These are phyloP conservation scores for Eretmodus cyanostictus DNA, from an alignment of 2,113 vertebrate genomes.

Conservation along the genomic window DNA sequence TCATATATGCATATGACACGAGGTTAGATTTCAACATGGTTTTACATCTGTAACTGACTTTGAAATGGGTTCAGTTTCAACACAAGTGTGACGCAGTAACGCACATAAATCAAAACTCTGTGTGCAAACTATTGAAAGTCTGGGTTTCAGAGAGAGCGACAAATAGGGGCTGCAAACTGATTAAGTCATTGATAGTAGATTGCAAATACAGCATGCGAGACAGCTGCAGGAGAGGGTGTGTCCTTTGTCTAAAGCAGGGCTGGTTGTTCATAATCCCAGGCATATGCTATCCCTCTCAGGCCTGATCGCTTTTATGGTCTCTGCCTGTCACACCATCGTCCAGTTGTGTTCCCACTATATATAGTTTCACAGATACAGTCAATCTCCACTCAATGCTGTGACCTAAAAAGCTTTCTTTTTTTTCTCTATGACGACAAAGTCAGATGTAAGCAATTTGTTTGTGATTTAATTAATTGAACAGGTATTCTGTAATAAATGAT, in stretches of 20 bases:
- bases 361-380: conserved; percentile 58
- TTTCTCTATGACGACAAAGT: conserved; percentile 36
- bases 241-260: conserved; percentile 53
- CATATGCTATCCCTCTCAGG: conserved; percentile 64
- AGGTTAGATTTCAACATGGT: background rate
- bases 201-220: conserved; percentile 60
- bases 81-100: background rate
- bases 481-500: conserved; percentile 8
- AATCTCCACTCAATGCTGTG: conserved; percentile 45
- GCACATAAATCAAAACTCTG: background rate
- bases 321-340: conserved; percentile 56
- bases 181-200: conserved; percentile 72
- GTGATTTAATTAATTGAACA: conserved; percentile 1
- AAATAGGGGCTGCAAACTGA: conserved; percentile 24
- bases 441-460: conserved; percentile 26
- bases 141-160: background rate
- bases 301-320: conserved; percentile 65
- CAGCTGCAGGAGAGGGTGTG: conserved; percentile 71
- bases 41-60: background rate
- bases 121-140: background rate
- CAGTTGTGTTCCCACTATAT: conserved; percentile 67
- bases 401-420: conserved; percentile 52
- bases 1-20: background rate
- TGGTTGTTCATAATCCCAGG: conserved; percentile 63
- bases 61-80: background rate